A percentile compares a stretch with the other conserved stretches of the same genome.
Conservation (phyloP, 1,140 invertebrate genomes). For the Drosophila miranda region DNA sequence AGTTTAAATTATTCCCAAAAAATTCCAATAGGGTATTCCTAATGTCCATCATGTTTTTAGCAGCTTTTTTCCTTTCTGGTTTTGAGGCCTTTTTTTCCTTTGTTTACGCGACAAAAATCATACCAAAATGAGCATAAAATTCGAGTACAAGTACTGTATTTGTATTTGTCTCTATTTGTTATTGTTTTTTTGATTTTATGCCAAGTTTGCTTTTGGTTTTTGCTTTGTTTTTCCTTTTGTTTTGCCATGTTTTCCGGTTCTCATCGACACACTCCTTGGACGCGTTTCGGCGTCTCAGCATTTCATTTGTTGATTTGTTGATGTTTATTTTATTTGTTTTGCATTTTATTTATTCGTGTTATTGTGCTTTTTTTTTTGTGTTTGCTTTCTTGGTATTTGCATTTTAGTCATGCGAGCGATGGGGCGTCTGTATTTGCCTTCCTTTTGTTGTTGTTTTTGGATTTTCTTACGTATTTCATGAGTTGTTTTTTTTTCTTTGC, state of each 20-base stretch:
- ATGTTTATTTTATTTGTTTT: constrained; percentile 14
- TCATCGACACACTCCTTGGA: constrained; percentile 23
- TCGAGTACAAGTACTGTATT: too few relatives aligned
- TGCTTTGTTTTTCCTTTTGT: constrained; percentile 12
- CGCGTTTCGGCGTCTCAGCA: constrained; percentile 1
- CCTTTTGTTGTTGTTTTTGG: background rate
- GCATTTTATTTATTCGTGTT: constrained; percentile 26
- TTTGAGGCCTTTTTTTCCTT: constrained; percentile 3
- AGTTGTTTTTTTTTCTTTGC: too few relatives aligned
- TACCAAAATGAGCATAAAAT: too few relatives aligned
- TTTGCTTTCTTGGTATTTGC: constrained; percentile 45
- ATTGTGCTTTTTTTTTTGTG: constrained; percentile 47
- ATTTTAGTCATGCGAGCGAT: constrained; percentile 67
- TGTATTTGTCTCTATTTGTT: too few relatives aligned
- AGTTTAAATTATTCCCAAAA: too few relatives aligned
- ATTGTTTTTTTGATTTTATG: too few relatives aligned
- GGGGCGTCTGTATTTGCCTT: constrained; percentile 5
- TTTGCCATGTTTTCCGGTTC: constrained; percentile 27
- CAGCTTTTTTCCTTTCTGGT: constrained; percentile 39
- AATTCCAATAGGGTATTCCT: background rate
- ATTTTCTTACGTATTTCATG: too few relatives aligned
- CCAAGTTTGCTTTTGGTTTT: constrained; percentile 1
- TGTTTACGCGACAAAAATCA: too few relatives aligned
- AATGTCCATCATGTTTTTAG: background rate
- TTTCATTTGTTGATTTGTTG: constrained; percentile 26